phyloP scores from a whole-genome alignment of 2,113 vertebrate genomes.

The Otocyon megalotis region DNA sequence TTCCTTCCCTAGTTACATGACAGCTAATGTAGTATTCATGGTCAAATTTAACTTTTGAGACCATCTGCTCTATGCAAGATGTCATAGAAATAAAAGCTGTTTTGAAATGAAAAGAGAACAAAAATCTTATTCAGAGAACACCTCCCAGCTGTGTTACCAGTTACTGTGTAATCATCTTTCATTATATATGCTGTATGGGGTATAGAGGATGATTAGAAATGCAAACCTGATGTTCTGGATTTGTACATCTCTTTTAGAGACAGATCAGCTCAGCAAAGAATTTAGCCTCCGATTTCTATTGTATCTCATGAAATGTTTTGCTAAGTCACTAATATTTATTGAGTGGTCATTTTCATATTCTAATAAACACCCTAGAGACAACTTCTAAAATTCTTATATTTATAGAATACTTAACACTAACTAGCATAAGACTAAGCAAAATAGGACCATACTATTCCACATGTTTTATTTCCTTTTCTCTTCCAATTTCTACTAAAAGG shows the following conservation, averaged over 20 bases:
- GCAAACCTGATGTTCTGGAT: slow-evolving; percentile 65
- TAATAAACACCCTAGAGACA: background rate
- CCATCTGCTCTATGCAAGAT: slow-evolving; percentile 77
- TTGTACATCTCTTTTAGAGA: slow-evolving; percentile 29
- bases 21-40: slow-evolving; percentile 66
- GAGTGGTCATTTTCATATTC: background rate
- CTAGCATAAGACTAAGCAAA: background rate
- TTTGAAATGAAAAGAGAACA: slow-evolving; percentile 72
- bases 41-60: slow-evolving; percentile 72
- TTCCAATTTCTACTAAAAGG: background rate
- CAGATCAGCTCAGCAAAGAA: slow-evolving; percentile 33
- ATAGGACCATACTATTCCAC: background rate
- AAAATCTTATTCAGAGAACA: slow-evolving; percentile 59
- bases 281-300: background rate
- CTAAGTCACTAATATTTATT: slow-evolving; percentile 39
- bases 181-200: slow-evolving; percentile 68
- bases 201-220: slow-evolving; percentile 76
- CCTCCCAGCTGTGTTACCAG: slow-evolving; percentile 66
- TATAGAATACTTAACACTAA: background rate
- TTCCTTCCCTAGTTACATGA: background rate
- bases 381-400: background rate
- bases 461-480: background rate
- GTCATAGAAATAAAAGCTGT: slow-evolving; percentile 65
- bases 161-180: slow-evolving; percentile 76
- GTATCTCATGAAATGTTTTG: slow-evolving; percentile 3